Base-by-base conservation (phyloP, 1,140 invertebrate species). In the Leptopilina clavipes region DNA sequence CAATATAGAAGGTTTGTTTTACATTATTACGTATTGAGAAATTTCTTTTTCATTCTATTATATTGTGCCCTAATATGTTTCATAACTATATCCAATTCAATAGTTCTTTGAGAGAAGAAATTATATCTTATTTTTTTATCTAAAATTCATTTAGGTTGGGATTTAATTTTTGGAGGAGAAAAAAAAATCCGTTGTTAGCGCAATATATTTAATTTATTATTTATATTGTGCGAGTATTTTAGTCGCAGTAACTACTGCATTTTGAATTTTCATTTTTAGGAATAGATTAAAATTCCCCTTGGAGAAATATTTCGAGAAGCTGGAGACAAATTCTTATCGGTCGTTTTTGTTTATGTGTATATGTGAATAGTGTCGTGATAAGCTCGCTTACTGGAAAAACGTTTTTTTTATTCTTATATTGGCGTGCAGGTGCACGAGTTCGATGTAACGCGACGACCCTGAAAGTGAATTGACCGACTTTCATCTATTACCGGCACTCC, bases 401-500 rank as follows among this genome's bases (percentile, higher is more conserved):
- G 31, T 19, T 7, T 65, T 6, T 31, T 31, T n/a, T n/a, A n/a
- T 31, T 31, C 6, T 31, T 31, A 31, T 3, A 65, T 65, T 31
- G 22, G 22, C 22, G 22, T 65, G 59, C 70, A 48, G 70, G 70
- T 48, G 70, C 70, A 44, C 25, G 40, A 71, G 70, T 44, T 44
- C 44, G 44, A 71, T 48, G 70, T 71, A 44, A 19, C 17, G 70
- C 19, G 48, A 37, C 45, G 72, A 56, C 72, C 72, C 22, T 74
- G 72, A 74, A 44, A 54, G 73, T 5, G 59, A 72, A 76, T 71
- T 77, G 78, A 79, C 78, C 78, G 78, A 79, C 78, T 79, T 79
- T 76, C 75, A 70, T 75, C 76, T 76, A 76, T 79, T 77, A 72
- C 78, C 78, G 78, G 74, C 78, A 74, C 74, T 79, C 75, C 75